A percentile compares a stretch with the other conserved stretches of the same genome.
These are phyloP conservation scores for Hypotaenidia philippensis DNA, from an alignment of 2,797 vertebrate genomes.

Conservation along the genomic window DNA sequence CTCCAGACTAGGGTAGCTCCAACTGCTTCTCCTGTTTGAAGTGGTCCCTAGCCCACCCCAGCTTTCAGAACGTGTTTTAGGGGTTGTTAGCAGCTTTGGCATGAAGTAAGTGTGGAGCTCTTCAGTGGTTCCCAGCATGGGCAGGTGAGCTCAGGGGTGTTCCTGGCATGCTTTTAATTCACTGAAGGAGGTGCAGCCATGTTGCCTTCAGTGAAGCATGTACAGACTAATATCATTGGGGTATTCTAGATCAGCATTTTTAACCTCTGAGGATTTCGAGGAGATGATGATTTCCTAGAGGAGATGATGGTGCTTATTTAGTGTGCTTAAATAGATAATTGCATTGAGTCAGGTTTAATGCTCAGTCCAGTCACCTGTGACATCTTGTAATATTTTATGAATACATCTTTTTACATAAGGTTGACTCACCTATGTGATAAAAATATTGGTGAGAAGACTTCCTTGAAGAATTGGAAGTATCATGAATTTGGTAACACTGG, in stretches of 20 bases:
- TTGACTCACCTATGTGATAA: neutral
- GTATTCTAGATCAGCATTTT: neutral
- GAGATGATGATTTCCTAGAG: neutral
- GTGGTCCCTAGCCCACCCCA: neutral
- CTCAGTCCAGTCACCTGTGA: neutral
- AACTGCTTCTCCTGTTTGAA: neutral
- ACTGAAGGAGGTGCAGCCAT: neutral
- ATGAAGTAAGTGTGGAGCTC: neutral
- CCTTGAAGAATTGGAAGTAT: neutral
- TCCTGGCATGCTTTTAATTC: neutral
- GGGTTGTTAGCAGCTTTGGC: neutral
- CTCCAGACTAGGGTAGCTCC: neutral
- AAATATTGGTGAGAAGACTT: neutral
- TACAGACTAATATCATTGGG: neutral
- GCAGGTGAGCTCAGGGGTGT: neutral
- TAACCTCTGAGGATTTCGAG: neutral
- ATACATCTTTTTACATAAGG: neutral
- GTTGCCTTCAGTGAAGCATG: neutral
- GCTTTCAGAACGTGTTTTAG: neutral
- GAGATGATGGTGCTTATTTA: neutral
- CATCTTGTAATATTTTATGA: neutral
- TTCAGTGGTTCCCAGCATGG: fast-evolving
- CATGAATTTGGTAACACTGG: neutral
- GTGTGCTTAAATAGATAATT: neutral
- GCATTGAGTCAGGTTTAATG: neutral